Evolutionary conservation across 2,888 invertebrate genomes (phyloP).

Genomic region (Tolmerus cingulatus): DNA sequence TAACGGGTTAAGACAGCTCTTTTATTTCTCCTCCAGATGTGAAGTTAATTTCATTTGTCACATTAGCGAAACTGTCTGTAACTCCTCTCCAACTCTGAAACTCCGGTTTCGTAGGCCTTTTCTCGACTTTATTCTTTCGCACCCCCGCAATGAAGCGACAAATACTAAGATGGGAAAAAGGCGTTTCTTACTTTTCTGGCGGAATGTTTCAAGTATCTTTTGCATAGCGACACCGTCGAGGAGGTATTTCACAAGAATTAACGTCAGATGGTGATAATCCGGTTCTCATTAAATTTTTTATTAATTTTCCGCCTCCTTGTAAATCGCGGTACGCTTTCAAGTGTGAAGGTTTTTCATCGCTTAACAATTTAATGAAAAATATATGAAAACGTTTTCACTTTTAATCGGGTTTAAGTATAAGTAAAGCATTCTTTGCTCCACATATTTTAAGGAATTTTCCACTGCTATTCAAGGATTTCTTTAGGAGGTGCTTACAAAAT

Average conservation of each 20-base stretch:
- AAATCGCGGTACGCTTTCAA: not conserved
- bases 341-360: not conserved
- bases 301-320: not conserved
- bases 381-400: not conserved
- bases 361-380: not conserved
- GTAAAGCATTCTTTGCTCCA: not conserved
- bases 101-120: not conserved
- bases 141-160: not conserved
- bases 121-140: not conserved
- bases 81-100: not conserved
- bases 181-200: not conserved
- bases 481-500: no score
- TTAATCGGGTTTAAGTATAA: not conserved
- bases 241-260: conserved; percentile 3
- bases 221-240: not conserved
- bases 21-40: conserved; percentile 35
- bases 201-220: not conserved
- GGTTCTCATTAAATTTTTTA: conserved; percentile 27
- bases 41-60: conserved; percentile 41
- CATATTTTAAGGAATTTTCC: not conserved
- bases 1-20: conserved; percentile 33
- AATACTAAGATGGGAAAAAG: not conserved
- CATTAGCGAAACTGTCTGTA: conserved; percentile 31
- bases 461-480: not conserved
- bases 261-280: conserved; percentile 35